These are phyloP conservation scores for Hoplias malabaricus DNA, from an alignment of 2,113 vertebrate genomes.

Conservation along the genomic window DNA sequence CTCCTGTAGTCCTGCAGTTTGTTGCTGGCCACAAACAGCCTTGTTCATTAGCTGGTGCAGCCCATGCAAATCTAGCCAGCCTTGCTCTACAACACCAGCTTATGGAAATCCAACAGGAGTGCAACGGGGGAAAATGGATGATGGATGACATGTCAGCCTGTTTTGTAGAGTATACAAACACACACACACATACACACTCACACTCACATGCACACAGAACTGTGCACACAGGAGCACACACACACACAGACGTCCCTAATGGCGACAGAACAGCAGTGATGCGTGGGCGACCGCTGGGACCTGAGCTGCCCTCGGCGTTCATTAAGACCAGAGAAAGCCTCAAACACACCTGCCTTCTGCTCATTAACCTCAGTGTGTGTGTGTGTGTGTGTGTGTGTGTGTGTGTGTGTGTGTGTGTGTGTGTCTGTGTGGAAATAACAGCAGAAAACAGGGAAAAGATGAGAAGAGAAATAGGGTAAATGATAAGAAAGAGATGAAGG, in stretches of 20 bases:
- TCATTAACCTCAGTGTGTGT: constrained; percentile 44
- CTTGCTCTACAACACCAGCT: constrained; percentile 44
- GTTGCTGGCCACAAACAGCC: constrained; percentile 24
- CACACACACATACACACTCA: constrained; percentile 27
- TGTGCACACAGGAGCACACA: background rate
- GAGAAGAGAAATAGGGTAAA: background rate
- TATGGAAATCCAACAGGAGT: constrained; percentile 53
- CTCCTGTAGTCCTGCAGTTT: constrained; percentile 13
- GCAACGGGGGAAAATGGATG: constrained; percentile 43
- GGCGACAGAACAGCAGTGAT: constrained; percentile 45
- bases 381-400: background rate
- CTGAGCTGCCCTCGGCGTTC: constrained; percentile 42
- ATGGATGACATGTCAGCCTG: constrained; percentile 51
- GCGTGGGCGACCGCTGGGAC: constrained; percentile 43
- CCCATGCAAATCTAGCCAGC: constrained; percentile 48
- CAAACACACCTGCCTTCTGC: constrained; percentile 51
- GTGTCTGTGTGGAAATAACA: background rate
- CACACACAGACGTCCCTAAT: constrained; percentile 44
- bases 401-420: background rate
- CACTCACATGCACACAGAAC: background rate
- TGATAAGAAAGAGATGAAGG: too few relatives aligned
- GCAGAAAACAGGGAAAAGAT: background rate
- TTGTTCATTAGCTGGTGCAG: constrained; percentile 48
- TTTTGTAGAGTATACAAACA: constrained; percentile 39
- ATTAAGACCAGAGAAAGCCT: constrained; percentile 52